Conservation (phyloP, 2,113 vertebrate genomes). For the Corythaeola cristata region DNA sequence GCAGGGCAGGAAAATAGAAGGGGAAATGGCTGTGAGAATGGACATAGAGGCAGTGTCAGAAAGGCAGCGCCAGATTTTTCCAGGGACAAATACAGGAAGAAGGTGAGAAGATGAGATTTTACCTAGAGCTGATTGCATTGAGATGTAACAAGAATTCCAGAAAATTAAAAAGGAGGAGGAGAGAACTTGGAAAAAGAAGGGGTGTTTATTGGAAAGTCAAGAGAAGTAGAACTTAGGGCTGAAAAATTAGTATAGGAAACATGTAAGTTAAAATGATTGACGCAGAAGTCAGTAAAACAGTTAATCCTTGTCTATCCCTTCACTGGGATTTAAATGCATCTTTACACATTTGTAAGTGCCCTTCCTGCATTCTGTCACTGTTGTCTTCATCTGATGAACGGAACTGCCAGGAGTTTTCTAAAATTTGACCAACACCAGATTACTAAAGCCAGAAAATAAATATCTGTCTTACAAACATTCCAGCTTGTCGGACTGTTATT, state of each 20-base stretch:
- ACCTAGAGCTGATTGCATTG: background rate
- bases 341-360: background rate
- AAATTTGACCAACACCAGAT: background rate
- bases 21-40: background rate
- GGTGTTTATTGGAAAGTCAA: background rate
- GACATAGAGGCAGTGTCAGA: background rate
- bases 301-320: background rate
- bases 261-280: background rate
- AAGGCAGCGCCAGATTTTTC: background rate
- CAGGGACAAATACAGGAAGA: background rate
- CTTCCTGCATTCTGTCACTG: background rate
- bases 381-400: background rate
- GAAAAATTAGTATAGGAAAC: background rate
- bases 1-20: background rate
- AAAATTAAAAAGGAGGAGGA: background rate
- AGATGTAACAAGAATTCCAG: background rate
- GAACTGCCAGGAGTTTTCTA: background rate
- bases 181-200: background rate
- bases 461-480: background rate
- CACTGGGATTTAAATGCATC: background rate
- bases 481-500: background rate
- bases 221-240: background rate
- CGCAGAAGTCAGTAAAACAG: background rate
- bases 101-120: background rate
- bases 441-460: background rate